Evolutionary conservation across 2,113 vertebrate species (phyloP).

Genomic region (Aptenodytes patagonicus): DNA sequence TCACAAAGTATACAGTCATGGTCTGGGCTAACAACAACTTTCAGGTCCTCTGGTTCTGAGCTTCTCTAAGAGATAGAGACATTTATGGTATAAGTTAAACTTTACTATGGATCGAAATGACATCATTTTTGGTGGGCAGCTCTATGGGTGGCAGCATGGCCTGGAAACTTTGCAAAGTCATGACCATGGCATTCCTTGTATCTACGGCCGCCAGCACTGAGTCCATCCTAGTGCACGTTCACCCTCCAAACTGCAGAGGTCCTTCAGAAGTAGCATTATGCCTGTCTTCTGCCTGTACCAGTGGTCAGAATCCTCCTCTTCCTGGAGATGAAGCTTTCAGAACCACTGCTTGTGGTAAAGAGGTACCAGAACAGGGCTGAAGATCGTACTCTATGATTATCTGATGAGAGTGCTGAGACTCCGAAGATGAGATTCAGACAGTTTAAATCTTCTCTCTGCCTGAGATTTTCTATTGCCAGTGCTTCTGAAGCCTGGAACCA

Average conservation of each 20-base stretch:
- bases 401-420: not conserved
- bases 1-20: too few species aligned
- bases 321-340: not conserved
- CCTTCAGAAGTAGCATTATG: not conserved
- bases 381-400: not conserved
- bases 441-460: not conserved
- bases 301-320: not conserved
- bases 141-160: not conserved
- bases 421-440: not conserved
- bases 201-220: not conserved
- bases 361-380: not conserved
- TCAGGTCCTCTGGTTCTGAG: not conserved
- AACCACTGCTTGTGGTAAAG: not conserved
- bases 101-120: not conserved
- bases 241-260: not conserved
- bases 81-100: not conserved
- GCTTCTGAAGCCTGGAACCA: not conserved
- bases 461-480: not conserved
- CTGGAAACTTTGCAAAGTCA: not conserved
- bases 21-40: not conserved
- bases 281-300: not conserved
- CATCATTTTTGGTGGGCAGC: not conserved
- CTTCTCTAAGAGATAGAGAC: not conserved
- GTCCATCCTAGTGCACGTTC: not conserved
- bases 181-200: not conserved